Evolutionary conservation across 2,888 invertebrate genomes (phyloP), one percentile per base, ranked within the genome.

Genomic region (Diarsia dahlii): DNA sequence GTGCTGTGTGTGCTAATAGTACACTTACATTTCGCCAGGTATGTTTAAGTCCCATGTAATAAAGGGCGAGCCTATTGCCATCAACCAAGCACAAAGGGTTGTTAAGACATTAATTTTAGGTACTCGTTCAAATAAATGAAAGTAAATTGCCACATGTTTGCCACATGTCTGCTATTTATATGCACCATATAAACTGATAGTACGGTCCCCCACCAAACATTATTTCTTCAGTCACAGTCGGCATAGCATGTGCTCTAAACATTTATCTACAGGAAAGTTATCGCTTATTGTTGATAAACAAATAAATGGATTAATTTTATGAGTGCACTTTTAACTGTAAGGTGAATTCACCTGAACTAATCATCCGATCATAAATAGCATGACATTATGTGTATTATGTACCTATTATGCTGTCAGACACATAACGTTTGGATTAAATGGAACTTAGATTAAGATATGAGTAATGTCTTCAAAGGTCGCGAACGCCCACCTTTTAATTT

Each of bases 291-390:
- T 62, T 66, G 60, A 84, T 81, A 83, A 78, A 60, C 18, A 66
- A 68, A 34, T 82, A 64, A 71, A 83, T 79, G 65, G 68, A 83
- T 81, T 63, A 83, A n/a, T n/a, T 80, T 72, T 78, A 78, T 72
- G 64, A 83, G 45, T 65, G 48, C 78, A 66, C 20, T 76, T 74
- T 67, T 69, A 46, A 83, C 52, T 66, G 45, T 71, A 50, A 34
- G 23, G 54, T 76, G 50, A 45, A 69, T 82, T 70, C 60, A 66
- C 20, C n/a, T 23, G 20, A 46, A 23, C 69, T 76, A 60, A 76
- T 82, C 64, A 54, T 45, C 64, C 66, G 46, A n/a, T 77, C 60
- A 77, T 82, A 82, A 82, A 82, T 81, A 81, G 76, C 48, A 54
- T 18, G 69, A 54, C 48, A 67, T 75, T 75, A 81, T 62, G 20